Evolutionary conservation across 2,113 vertebrate genomes (phyloP).

Genomic region (Condylura cristata): DNA sequence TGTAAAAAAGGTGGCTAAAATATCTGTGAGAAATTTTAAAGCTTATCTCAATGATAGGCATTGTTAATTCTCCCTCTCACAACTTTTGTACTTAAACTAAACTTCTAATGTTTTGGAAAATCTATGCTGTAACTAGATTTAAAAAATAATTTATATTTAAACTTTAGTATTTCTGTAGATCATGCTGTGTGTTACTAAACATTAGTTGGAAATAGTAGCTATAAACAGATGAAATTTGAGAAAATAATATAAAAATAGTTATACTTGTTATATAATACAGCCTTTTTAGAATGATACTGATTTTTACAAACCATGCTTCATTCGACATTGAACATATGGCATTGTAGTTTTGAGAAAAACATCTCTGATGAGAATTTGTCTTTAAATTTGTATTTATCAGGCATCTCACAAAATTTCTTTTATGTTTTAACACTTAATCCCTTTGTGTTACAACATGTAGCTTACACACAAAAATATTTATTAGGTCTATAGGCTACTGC

Average conservation of each 20-base stretch:
- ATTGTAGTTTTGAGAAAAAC: neutral
- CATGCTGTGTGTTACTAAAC: conserved; percentile 26
- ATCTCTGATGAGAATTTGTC: conserved; percentile 38
- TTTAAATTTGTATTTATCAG: conserved; percentile 40
- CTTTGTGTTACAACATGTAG: neutral
- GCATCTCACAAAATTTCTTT: conserved; percentile 31
- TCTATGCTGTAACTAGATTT: conserved; percentile 6
- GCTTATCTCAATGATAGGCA: neutral
- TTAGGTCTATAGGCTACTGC: neutral
- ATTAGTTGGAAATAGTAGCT: conserved; percentile 60
- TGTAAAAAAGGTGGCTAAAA: neutral
- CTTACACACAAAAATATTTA: neutral
- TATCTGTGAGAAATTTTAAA: conserved; percentile 14
- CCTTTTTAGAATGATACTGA: conserved; percentile 30
- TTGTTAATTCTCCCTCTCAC: neutral
- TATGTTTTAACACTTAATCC: conserved; percentile 55
- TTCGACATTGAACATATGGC: conserved; percentile 31
- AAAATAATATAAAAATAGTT: conserved; percentile 58
- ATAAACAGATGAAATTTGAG: conserved; percentile 51
- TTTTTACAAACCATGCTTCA: conserved; percentile 23
- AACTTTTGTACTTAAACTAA: conserved; percentile 45
- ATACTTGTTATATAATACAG: conserved; percentile 37
- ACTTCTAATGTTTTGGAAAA: conserved; percentile 36
- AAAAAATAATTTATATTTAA: conserved; percentile 51
- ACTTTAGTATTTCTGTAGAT: conserved; percentile 31